phyloP scores from a whole-genome alignment of 2,113 vertebrate genomes.

The Brachyhypopomus occidentalis region DNA sequence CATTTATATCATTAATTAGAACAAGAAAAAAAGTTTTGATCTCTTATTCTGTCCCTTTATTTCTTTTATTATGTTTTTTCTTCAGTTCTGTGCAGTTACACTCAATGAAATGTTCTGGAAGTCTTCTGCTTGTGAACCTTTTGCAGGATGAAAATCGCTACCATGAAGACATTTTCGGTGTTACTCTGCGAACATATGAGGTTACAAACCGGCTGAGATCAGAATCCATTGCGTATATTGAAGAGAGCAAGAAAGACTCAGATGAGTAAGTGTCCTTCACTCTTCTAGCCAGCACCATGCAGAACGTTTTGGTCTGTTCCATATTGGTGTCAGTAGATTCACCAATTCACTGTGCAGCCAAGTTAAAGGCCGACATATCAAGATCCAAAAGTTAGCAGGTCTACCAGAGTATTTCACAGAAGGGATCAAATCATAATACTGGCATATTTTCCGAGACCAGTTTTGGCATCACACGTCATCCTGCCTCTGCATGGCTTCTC shows the following conservation, averaged over 20 bases:
- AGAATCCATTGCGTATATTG: constrained; percentile 96
- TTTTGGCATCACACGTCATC: no score
- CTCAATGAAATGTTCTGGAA: background rate
- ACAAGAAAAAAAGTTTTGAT: background rate
- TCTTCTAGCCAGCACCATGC: background rate
- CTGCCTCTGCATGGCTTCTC: no score
- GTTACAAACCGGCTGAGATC: constrained; percentile 98
- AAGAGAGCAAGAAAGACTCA: constrained; percentile 94
- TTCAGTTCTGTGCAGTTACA: background rate
- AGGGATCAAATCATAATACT: no score
- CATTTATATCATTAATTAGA: no score
- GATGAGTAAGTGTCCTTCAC: constrained; percentile 86
- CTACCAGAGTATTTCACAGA: no score
- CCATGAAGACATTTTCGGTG: constrained; percentile 98
- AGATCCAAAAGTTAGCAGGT: no score
- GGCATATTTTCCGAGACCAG: no score
- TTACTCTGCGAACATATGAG: constrained; percentile 95
- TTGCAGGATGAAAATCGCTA: constrained; percentile 93
- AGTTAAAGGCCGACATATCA: no score
- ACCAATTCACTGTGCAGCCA: background rate
- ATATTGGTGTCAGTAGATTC: background rate
- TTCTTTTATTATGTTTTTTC: background rate
- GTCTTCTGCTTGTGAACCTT: background rate
- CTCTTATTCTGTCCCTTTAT: background rate
- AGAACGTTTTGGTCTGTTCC: background rate